Percentiles rank a stretch among this genome's conserved stretches.
Evolutionary conservation across 2,888 invertebrate genomes (phyloP).

Genomic region (Vesta saturnalis): DNA sequence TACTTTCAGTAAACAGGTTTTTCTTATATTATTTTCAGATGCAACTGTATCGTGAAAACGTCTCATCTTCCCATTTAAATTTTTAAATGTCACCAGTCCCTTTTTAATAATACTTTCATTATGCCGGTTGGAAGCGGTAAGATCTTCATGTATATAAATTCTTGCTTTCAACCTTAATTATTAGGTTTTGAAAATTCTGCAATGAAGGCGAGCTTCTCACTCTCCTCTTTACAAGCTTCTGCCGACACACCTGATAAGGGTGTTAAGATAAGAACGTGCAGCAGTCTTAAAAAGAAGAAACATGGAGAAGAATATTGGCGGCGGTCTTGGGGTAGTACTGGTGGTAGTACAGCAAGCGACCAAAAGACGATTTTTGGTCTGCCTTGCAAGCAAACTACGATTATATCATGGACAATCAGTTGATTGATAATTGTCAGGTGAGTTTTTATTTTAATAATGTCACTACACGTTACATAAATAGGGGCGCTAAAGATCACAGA

Average conservation of each 20-base stretch:
- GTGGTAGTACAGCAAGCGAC: constrained; percentile 77
- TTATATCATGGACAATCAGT: constrained; percentile 94
- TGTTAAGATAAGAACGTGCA: constrained; percentile 78
- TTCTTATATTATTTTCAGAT: constrained; percentile 33
- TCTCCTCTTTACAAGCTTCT: constrained; percentile 80
- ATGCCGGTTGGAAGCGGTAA: constrained; percentile 37
- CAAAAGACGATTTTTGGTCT: constrained; percentile 89
- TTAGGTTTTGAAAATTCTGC: constrained; percentile 74
- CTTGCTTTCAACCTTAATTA: constrained; percentile 47
- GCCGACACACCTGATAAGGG: constrained; percentile 62
- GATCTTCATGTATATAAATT: not conserved
- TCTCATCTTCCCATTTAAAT: constrained; percentile 12
- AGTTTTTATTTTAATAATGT: no score
- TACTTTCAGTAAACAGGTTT: constrained; percentile 31
- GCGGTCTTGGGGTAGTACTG: constrained; percentile 77
- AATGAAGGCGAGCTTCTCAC: constrained; percentile 82
- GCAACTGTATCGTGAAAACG: constrained; percentile 7
- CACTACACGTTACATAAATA: no score
- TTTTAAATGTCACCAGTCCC: not conserved
- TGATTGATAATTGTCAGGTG: constrained; percentile 86
- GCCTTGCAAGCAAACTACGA: constrained; percentile 91
- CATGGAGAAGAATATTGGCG: constrained; percentile 69
- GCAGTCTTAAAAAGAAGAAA: constrained; percentile 84
- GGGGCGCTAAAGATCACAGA: no score
- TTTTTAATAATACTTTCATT: not conserved